phyloP scores from a whole-genome alignment of 2,888 invertebrate species.

The Eupithecia centaureata region DNA sequence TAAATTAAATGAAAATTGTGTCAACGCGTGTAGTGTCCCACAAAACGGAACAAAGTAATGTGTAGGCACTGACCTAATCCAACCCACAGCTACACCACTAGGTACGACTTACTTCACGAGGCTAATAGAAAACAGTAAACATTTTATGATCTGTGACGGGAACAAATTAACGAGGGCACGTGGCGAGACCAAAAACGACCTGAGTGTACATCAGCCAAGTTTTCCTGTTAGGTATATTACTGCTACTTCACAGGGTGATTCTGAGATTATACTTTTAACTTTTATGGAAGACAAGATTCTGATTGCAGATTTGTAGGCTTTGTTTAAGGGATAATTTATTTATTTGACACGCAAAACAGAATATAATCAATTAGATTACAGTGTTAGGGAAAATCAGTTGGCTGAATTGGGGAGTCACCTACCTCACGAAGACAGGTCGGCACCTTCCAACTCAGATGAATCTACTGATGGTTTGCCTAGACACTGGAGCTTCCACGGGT shows the following conservation, averaged over 20 bases:
- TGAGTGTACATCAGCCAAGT: conserved; percentile 67
- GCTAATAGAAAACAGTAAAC: conserved; percentile 71
- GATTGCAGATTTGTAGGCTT: too few relatives aligned
- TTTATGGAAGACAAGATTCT: neutral
- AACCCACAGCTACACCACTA: conserved; percentile 8
- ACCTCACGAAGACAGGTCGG: too few relatives aligned
- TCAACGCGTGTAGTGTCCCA: too few relatives aligned
- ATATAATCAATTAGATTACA: too few relatives aligned
- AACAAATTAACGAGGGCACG: conserved; percentile 73
- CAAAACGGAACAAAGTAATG: neutral
- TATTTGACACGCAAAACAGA: too few relatives aligned
- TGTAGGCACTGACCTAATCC: neutral
- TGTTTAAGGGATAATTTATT: too few relatives aligned
- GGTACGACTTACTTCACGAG: conserved; percentile 38
- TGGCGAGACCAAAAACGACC: conserved; percentile 53
- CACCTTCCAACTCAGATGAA: too few relatives aligned
- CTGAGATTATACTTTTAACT: neutral
- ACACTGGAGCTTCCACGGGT: too few relatives aligned
- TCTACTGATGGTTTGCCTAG: too few relatives aligned
- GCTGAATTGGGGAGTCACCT: too few relatives aligned
- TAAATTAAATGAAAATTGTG: too few relatives aligned
- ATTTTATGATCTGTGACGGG: conserved; percentile 71
- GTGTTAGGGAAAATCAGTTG: too few relatives aligned
- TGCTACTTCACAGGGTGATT: conserved; percentile 20
- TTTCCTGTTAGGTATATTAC: conserved; percentile 70